Evolutionary conservation across 2,888 invertebrate species (phyloP).

Genomic region (Pelosia muscerda): DNA sequence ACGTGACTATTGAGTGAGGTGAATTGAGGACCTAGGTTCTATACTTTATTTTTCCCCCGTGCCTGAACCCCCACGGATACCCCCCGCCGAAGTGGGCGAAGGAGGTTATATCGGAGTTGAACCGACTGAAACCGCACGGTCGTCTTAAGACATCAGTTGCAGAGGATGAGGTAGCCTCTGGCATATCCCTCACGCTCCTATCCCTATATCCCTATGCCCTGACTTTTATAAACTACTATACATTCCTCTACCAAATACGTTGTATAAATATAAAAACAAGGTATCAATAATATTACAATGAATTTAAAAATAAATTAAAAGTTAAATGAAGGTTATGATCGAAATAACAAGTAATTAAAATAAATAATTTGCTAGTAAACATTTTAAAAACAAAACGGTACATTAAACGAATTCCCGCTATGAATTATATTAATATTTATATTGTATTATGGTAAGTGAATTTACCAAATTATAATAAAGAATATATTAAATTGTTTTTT

Average conservation of each 20-base stretch:
- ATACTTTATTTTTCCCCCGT: too few relatives aligned
- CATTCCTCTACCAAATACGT: not conserved
- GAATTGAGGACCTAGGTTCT: too few relatives aligned
- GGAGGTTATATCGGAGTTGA: too few relatives aligned
- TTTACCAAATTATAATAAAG: not conserved
- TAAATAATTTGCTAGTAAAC: not conserved
- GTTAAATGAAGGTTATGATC: conserved; percentile 1
- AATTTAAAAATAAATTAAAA: not conserved
- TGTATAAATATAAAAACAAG: not conserved
- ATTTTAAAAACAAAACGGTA: not conserved
- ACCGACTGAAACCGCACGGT: too few relatives aligned
- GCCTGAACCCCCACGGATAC: too few relatives aligned
- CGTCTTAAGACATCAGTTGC: too few relatives aligned
- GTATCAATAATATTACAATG: not conserved
- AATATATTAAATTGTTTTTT: not conserved
- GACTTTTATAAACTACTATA: too few relatives aligned
- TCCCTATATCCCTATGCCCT: too few relatives aligned
- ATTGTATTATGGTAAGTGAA: not conserved
- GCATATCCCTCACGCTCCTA: too few relatives aligned
- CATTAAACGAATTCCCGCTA: not conserved
- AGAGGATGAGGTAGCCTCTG: too few relatives aligned
- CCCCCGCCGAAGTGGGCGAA: too few relatives aligned
- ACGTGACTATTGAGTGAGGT: too few relatives aligned
- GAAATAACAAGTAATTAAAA: not conserved
- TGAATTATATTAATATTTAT: not conserved